These are phyloP conservation scores for Eulimnadia texana DNA, from an alignment of 1,140 invertebrate species.

Conservation along the genomic window DNA sequence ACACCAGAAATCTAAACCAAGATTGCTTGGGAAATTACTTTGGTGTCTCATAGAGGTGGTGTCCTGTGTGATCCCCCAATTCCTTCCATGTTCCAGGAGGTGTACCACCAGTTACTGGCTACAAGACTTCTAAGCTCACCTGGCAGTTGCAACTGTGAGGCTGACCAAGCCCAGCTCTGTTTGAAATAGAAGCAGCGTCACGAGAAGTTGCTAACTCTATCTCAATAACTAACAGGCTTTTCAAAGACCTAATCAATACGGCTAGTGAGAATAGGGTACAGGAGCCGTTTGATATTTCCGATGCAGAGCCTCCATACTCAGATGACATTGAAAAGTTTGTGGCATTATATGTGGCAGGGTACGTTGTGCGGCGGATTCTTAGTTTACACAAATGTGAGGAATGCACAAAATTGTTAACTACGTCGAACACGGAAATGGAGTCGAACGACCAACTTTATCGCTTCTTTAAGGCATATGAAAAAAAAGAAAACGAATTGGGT, in stretches of 20 bases:
- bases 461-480: no score
- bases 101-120: background rate
- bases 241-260: background rate
- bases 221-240: background rate
- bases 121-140: background rate
- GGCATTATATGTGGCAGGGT: no score
- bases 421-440: no score
- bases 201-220: background rate
- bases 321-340: no score
- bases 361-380: no score
- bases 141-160: background rate
- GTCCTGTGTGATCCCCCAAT: background rate
- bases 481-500: no score
- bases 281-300: background rate
- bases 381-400: no score
- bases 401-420: no score
- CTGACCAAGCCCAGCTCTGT: background rate
- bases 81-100: background rate
- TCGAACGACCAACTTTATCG: no score
- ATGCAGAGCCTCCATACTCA: no score
- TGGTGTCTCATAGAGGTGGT: background rate
- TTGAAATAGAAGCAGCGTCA: background rate
- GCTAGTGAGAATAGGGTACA: background rate
- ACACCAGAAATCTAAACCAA: background rate
- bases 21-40: background rate